Evolutionary conservation across 2,113 vertebrate species (phyloP).

Genomic region (Indicator maculatus): DNA sequence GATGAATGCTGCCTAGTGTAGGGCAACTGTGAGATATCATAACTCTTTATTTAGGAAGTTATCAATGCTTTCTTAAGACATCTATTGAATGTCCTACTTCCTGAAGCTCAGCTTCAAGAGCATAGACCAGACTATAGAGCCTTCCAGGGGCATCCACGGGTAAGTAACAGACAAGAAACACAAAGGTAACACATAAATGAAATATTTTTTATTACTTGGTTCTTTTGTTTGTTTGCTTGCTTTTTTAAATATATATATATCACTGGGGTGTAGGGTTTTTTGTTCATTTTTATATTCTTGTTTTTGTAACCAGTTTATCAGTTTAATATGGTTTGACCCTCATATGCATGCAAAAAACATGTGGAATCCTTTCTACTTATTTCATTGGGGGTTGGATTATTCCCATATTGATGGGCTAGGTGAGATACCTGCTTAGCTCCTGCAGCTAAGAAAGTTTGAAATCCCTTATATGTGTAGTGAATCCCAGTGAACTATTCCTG

Average conservation of each 20-base stretch:
- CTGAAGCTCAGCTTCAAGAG: not conserved
- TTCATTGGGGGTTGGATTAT: not conserved
- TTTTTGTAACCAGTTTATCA: not conserved
- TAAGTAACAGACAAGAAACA: not conserved
- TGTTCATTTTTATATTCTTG: fast-evolving
- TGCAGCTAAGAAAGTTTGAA: not conserved
- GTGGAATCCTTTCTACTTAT: not conserved
- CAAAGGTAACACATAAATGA: not conserved
- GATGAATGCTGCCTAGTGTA: not conserved
- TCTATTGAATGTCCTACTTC: not conserved
- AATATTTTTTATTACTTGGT: not conserved
- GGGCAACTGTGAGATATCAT: not conserved
- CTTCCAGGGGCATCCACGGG: not conserved
- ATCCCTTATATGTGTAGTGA: not conserved
- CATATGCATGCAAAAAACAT: not conserved
- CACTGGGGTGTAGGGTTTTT: not conserved
- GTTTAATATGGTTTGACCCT: not conserved
- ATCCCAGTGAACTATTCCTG: not conserved
- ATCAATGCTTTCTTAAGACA: not conserved
- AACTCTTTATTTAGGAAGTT: not conserved
- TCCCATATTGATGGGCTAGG: not conserved
- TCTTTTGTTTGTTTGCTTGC: too few species aligned
- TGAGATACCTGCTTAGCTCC: not conserved
- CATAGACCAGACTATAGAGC: not conserved
- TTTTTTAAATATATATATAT: not conserved